Evolutionary conservation across 1,140 invertebrate genomes (phyloP).

Genomic region (Lamellibrachia luymesi): DNA sequence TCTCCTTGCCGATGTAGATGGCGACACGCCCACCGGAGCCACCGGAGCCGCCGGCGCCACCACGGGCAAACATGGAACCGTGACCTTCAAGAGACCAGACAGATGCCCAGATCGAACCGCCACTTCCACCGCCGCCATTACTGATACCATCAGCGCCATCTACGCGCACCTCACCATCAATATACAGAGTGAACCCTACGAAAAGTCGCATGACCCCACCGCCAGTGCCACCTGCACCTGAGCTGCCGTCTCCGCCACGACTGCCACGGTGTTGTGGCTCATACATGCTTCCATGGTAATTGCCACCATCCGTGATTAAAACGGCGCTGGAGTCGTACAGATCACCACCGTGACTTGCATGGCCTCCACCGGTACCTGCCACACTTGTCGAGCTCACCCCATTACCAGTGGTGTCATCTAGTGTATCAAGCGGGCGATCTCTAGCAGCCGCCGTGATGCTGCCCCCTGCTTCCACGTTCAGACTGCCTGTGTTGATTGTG

Average conservation of each 20-base stretch:
- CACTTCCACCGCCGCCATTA: constrained; percentile 40
- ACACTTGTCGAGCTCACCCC: constrained; percentile 27
- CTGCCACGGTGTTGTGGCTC: constrained; percentile 35
- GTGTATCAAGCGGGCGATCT: constrained; percentile 35
- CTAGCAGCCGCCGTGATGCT: constrained; percentile 36
- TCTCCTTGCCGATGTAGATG: constrained; percentile 32
- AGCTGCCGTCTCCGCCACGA: constrained; percentile 32
- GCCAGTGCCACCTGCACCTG: constrained; percentile 32
- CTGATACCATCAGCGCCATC: constrained; percentile 28
- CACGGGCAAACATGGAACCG: constrained; percentile 34
- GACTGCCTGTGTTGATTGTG: constrained; percentile 30
- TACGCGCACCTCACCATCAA: constrained; percentile 39
- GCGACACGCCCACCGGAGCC: constrained; percentile 43
- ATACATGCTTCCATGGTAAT: constrained; percentile 41
- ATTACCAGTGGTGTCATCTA: constrained; percentile 33
- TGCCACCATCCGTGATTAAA: constrained; percentile 29
- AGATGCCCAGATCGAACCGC: constrained; percentile 37
- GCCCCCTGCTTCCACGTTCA: constrained; percentile 44
- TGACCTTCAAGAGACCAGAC: constrained; percentile 39
- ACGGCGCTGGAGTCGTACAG: constrained; percentile 28
- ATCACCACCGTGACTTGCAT: constrained; percentile 42
- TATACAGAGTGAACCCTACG: constrained; percentile 29
- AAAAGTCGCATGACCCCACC: constrained; percentile 40
- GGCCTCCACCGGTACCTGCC: constrained; percentile 37
- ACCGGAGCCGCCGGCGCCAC: constrained; percentile 35